These are phyloP conservation scores for Leuciscus idus DNA, from an alignment of 2,113 vertebrate genomes.

Conservation along the genomic window DNA sequence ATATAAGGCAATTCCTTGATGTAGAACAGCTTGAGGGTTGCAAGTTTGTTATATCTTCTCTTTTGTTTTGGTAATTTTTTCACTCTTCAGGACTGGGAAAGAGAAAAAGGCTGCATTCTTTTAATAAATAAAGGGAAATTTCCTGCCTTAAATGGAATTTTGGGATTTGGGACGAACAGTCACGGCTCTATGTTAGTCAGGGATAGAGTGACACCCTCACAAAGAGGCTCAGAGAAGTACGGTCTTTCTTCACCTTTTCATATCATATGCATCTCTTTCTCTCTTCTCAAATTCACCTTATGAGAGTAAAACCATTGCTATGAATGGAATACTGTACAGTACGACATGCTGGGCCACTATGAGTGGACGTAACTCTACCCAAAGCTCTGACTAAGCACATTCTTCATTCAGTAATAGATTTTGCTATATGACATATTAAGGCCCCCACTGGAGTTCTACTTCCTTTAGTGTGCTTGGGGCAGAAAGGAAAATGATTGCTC, in stretches of 20 bases:
- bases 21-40: not conserved
- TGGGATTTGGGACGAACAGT: slow-evolving; percentile 14
- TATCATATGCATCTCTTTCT: slow-evolving; percentile 3
- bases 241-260: slow-evolving; percentile 22
- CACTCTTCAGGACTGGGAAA: not conserved
- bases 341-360: not conserved
- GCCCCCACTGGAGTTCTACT: not conserved
- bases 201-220: slow-evolving; percentile 5
- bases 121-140: not conserved
- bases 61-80: not conserved
- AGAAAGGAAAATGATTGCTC: not conserved
- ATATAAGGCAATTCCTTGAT: not conserved
- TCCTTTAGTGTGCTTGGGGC: not conserved
- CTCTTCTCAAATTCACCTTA: slow-evolving; percentile 10
- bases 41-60: not conserved
- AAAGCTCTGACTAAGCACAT: slow-evolving; percentile 34
- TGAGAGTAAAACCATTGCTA: slow-evolving; percentile 13
- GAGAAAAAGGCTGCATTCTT: not conserved
- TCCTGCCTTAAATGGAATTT: not conserved
- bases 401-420: not conserved
- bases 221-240: not conserved
- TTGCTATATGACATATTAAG: slow-evolving; percentile 29
- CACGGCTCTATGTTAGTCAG: not conserved
- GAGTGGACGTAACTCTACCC: not conserved
- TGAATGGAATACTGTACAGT: slow-evolving; percentile 13